Conservation (phyloP, 2,113 vertebrate genomes). For the Passer montanus region DNA sequence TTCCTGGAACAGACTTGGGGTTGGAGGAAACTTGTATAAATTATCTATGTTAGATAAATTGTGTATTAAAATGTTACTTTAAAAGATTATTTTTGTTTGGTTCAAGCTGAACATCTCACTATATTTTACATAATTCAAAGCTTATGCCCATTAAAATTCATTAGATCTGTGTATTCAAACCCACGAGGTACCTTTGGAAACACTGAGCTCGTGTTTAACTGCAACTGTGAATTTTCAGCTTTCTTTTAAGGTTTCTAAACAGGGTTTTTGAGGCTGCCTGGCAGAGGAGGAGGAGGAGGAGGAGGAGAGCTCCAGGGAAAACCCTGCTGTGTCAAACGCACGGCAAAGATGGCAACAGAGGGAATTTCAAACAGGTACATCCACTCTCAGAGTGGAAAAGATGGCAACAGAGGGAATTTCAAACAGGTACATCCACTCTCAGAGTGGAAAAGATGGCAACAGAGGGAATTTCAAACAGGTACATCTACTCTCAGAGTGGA, state of each 20-base stretch:
- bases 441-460: background rate
- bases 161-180: conserved; percentile 33
- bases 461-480: conserved; percentile 32
- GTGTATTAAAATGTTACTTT: conserved; percentile 49
- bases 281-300: background rate
- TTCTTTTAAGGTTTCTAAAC: background rate
- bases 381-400: background rate
- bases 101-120: conserved; percentile 16
- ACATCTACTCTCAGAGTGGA: background rate
- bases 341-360: background rate
- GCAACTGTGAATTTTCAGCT: conserved; percentile 21
- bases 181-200: background rate
- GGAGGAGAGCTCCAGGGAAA: background rate
- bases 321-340: background rate
- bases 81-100: conserved; percentile 28
- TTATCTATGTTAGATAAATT: conserved; percentile 51
- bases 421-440: background rate
- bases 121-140: conserved; percentile 60
- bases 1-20: background rate
- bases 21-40: conserved; percentile 16
- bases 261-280: background rate
- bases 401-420: background rate
- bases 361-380: conserved; percentile 20
- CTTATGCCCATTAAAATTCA: conserved; percentile 57
- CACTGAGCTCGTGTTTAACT: background rate